Evolutionary conservation across 2,888 invertebrate genomes (phyloP), one percentile per base, ranked within the genome.

Genomic region (Chrysotoxum bicinctum): DNA sequence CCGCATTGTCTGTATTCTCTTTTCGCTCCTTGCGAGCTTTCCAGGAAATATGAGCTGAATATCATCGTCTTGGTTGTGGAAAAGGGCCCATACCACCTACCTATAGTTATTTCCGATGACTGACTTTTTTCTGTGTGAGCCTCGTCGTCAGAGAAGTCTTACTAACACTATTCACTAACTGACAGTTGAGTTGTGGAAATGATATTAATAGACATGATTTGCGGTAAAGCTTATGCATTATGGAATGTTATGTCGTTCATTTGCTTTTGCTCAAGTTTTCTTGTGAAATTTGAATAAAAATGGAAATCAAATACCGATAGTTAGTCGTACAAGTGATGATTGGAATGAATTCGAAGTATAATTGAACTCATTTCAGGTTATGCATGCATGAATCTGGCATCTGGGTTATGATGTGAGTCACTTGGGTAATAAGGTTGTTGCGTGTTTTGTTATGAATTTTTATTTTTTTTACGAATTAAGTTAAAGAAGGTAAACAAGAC

Each of bases 321-420:
- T 45, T 19, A 43, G 16, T 40, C 37, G 40, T 26, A 26, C 26
- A 26, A 26, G 26, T 26, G 26, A 26, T 26, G n/a, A n/a, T 26
- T 26, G 26, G 26, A 26, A 26, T 26, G 58, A 66, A 50, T 66
- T 19, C 23, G 14, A 35, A 50, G 66, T 66, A 50, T 66, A 66
- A 50, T 66, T 80, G 68, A 69, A 75, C 62, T 80, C 32, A 56
- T 26, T 81, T n/a, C 60, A 50, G 48, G 80, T 79, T 74, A 64
- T 68, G 74, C 58, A 54, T 62, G 68, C 60, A 21, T 35, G 58
- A n/a, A 43, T 16, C 6, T 50, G 21, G 52, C n/a, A 60, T 23
- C 8, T 35, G 19, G 35, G 16, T 40, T 26, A n/a, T 16, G 48
- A 21, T 48, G 62, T 83, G 83, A 83, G 23, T 83, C 83, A 83